Evolutionary conservation across 2,888 invertebrate genomes (phyloP).

Genomic region (Hartigia nigra): DNA sequence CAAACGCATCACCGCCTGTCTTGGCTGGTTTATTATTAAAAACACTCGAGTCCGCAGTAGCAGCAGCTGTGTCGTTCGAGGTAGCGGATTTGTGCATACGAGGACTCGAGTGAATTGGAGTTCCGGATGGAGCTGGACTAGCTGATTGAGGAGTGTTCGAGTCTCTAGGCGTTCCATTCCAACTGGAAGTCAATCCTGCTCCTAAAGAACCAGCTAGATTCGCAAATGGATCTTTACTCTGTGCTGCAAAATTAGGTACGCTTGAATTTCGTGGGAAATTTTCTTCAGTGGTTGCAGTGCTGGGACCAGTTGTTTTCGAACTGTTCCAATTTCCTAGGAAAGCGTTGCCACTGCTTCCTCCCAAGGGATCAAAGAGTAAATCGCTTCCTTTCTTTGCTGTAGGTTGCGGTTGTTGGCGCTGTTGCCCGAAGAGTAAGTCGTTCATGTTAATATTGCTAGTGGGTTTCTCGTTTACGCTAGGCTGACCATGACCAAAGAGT

Average conservation of each 20-base stretch:
- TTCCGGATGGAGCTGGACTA: conserved; percentile 62
- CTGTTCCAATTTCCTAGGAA: conserved; percentile 68
- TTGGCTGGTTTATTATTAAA: conserved; percentile 48
- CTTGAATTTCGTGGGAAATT: conserved; percentile 66
- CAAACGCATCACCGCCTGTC: conserved; percentile 80
- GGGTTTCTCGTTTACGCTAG: neutral
- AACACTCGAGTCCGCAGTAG: conserved; percentile 41
- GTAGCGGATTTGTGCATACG: conserved; percentile 54
- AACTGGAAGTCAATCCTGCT: conserved; percentile 59
- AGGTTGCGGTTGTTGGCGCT: conserved; percentile 22
- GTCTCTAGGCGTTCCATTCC: conserved; percentile 63
- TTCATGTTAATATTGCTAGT: conserved; percentile 38
- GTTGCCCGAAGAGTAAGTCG: conserved; percentile 49
- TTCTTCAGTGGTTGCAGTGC: conserved; percentile 42
- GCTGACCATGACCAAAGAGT: conserved; percentile 43
- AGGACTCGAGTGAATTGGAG: conserved; percentile 66
- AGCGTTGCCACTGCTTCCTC: conserved; percentile 63
- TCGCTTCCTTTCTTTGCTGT: conserved; percentile 34
- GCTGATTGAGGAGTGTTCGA: conserved; percentile 61
- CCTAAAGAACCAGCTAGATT: conserved; percentile 70
- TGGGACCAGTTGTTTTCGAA: conserved; percentile 29
- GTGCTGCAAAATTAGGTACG: conserved; percentile 69
- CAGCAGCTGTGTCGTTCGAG: conserved; percentile 34
- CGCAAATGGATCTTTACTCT: conserved; percentile 77
- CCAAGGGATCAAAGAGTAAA: conserved; percentile 57